Evolutionary conservation across 2,888 invertebrate genomes (phyloP).

Genomic region (Thalpophila matura): DNA sequence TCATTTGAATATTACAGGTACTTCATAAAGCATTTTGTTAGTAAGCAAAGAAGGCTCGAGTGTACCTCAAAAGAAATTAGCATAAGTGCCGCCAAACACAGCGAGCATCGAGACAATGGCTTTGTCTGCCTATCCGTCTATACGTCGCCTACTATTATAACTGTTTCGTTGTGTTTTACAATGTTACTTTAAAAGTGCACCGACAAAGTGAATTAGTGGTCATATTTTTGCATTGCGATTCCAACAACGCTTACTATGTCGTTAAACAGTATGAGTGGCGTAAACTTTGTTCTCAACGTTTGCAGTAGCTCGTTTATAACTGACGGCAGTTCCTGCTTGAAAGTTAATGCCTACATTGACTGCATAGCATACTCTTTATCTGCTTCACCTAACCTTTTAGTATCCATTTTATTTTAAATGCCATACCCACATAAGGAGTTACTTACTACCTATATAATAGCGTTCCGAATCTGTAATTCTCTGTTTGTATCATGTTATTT

Average conservation of each 20-base stretch:
- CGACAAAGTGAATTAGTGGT: conserved; percentile 70
- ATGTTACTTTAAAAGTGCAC: conserved; percentile 74
- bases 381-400: conserved; percentile 60
- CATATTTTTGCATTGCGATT: conserved; percentile 65
- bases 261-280: conserved; percentile 64
- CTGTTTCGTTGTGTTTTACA: conserved; percentile 79
- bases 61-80: conserved; percentile 87
- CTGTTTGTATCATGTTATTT: conserved; percentile 48
- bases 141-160: conserved; percentile 79
- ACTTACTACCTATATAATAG: conserved; percentile 65
- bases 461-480: conserved; percentile 65
- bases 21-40: conserved; percentile 79
- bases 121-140: conserved; percentile 85
- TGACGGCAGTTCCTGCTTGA: conserved; percentile 55
- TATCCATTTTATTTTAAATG: conserved; percentile 62
- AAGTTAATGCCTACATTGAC: conserved; percentile 58
- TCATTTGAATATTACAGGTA: conserved; percentile 77
- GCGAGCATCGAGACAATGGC: conserved; percentile 84
- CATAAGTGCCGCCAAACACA: conserved; percentile 87
- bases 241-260: conserved; percentile 61
- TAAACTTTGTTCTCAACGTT: conserved; percentile 67
- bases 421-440: conserved; percentile 53
- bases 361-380: conserved; percentile 58
- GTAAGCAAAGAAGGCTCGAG: conserved; percentile 77
- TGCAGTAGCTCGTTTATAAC: conserved; percentile 59